These are phyloP conservation scores for Cetoscarus ocellatus DNA, from an alignment of 2,797 vertebrate genomes.

Conservation along the genomic window DNA sequence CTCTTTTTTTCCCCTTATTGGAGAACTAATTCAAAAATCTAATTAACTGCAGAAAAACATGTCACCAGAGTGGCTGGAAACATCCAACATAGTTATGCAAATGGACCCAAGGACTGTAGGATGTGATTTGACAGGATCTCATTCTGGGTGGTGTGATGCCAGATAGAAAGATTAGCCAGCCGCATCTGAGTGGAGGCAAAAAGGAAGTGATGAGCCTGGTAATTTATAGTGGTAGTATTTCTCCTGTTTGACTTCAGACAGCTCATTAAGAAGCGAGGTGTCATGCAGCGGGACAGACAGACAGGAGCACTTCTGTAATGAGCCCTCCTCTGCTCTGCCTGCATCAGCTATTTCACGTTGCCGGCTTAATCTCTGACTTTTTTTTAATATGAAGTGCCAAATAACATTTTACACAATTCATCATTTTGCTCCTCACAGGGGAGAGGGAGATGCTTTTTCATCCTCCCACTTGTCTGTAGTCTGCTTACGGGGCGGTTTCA, in stretches of 20 bases:
- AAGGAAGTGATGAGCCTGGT: constrained; percentile 69
- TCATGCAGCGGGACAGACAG: constrained; percentile 60
- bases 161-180: constrained; percentile 74
- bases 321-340: constrained; percentile 50
- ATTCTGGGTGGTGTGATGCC: constrained; percentile 61
- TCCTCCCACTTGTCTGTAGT: constrained; percentile 73
- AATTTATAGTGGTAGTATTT: constrained; percentile 79
- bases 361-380: constrained; percentile 68
- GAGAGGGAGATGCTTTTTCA: constrained; percentile 61
- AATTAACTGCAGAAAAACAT: constrained; percentile 77
- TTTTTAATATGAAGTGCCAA: constrained; percentile 75
- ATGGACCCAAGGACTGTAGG: constrained; percentile 48
- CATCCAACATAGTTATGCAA: constrained; percentile 72
- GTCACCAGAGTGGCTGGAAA: constrained; percentile 64
- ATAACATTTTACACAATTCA: constrained; percentile 80
- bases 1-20: constrained; percentile 16
- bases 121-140: constrained; percentile 75
- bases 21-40: constrained; percentile 73
- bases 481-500: constrained; percentile 76
- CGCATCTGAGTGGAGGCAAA: constrained; percentile 66
- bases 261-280: constrained; percentile 75
- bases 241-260: constrained; percentile 75
- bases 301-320: constrained; percentile 62
- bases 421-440: constrained; percentile 70
- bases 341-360: constrained; percentile 73